phyloP scores from a whole-genome alignment of 2,888 invertebrate species.

The Lucinisca nassula region DNA sequence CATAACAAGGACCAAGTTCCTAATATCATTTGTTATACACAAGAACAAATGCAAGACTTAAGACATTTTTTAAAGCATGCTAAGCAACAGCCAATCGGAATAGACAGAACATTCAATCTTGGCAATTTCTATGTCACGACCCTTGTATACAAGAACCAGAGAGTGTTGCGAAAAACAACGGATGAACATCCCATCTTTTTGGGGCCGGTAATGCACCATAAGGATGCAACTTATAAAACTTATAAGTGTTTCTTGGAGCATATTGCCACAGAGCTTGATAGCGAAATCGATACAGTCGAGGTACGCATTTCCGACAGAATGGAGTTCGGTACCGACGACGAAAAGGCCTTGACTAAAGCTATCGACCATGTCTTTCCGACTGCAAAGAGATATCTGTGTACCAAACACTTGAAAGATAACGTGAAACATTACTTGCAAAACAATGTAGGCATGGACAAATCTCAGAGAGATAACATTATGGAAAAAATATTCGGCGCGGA shows the following conservation, averaged over 20 bases:
- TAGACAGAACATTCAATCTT: not conserved
- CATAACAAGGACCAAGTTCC: not conserved
- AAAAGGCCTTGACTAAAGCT: constrained; percentile 39
- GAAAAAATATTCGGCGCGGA: not conserved
- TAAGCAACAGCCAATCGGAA: not conserved
- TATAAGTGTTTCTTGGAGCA: constrained; percentile 42
- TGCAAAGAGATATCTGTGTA: constrained; percentile 4
- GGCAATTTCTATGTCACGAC: constrained; percentile 4
- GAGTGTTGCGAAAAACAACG: constrained; percentile 23
- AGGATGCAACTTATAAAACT: constrained; percentile 46
- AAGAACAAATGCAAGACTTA: not conserved
- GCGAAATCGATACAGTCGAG: constrained; percentile 6
- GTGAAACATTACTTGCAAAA: constrained; percentile 12
- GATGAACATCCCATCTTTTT: constrained; percentile 31
- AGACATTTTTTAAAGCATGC: not conserved
- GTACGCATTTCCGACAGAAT: constrained; percentile 29
- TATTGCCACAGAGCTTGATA: constrained; percentile 12
- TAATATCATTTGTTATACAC: not conserved
- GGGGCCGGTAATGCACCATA: constrained; percentile 43
- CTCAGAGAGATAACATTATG: not conserved
- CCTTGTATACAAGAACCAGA: constrained; percentile 39
- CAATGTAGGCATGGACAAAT: constrained; percentile 12
- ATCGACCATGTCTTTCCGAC: constrained; percentile 36
- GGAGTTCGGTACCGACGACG: constrained; percentile 38
- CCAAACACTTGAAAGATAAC: too few species aligned